A percentile compares a stretch with the other conserved stretches of the same genome.
Evolutionary conservation across 2,797 vertebrate species (phyloP).

Genomic region (Melanotaenia pygmaea): DNA sequence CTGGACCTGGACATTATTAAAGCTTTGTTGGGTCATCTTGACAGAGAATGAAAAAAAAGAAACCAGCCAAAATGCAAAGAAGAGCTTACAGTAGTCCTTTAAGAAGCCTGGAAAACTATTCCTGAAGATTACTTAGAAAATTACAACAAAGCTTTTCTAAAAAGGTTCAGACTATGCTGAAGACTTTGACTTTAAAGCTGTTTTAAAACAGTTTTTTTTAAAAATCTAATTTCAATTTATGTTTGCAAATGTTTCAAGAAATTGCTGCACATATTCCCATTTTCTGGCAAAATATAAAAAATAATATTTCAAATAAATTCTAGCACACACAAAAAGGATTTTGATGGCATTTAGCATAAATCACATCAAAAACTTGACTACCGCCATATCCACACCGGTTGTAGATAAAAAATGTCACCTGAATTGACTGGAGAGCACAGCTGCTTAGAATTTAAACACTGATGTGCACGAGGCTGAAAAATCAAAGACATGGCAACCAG

Average conservation of each 20-base stretch:
- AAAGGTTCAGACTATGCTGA: not conserved
- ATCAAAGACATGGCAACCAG: conserved; percentile 35
- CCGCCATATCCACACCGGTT: not conserved
- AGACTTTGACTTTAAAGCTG: too few relatives aligned
- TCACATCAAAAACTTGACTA: not conserved
- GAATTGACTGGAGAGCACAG: not conserved
- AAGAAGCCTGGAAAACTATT: not conserved
- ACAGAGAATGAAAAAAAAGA: not conserved
- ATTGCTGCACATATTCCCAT: too few relatives aligned
- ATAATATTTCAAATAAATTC: too few relatives aligned
- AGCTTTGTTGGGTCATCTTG: not conserved
- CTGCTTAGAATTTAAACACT: too few relatives aligned
- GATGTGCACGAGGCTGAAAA: not conserved
- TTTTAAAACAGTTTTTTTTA: too few relatives aligned
- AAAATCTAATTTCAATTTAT: too few relatives aligned
- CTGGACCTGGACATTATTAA: not conserved
- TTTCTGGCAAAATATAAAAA: too few relatives aligned
- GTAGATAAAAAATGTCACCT: not conserved
- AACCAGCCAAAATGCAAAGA: not conserved
- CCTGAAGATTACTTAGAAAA: not conserved
- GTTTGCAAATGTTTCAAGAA: too few relatives aligned
- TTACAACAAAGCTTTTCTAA: not conserved
- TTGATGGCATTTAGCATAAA: not conserved
- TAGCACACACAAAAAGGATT: not conserved
- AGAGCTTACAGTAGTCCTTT: too few relatives aligned